These are phyloP conservation scores for Ryuthela nishihirai DNA, from an alignment of 2,888 invertebrate genomes.

Conservation along the genomic window DNA sequence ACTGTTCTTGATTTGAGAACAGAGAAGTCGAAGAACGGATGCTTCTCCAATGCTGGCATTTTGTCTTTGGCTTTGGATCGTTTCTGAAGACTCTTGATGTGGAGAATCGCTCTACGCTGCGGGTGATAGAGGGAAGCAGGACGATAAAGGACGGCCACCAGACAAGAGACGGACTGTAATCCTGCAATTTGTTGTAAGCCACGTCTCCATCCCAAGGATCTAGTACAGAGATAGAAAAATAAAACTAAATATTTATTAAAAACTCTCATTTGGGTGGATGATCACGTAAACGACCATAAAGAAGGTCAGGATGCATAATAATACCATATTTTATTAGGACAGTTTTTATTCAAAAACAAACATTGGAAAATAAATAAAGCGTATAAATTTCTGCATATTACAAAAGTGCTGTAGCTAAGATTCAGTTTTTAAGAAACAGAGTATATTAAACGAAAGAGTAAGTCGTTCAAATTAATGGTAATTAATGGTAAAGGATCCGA, in stretches of 20 bases:
- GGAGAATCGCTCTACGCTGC: conserved; percentile 37
- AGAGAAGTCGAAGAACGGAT: conserved; percentile 80
- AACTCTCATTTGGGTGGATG: too few species aligned
- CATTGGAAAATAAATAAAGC: too few species aligned
- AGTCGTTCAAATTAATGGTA: too few species aligned
- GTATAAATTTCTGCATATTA: too few species aligned
- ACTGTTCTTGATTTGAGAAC: conserved; percentile 79
- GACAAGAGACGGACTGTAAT: conserved; percentile 10
- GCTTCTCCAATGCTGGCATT: conserved; percentile 49
- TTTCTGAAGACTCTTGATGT: conserved; percentile 36
- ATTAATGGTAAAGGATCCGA: too few species aligned
- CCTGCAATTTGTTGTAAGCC: conserved; percentile 31
- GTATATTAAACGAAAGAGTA: too few species aligned
- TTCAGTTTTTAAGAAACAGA: too few species aligned
- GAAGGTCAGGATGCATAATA: too few species aligned
- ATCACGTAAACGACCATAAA: too few species aligned
- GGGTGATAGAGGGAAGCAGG: conserved; percentile 38
- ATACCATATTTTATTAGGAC: too few species aligned
- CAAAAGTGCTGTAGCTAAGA: too few species aligned
- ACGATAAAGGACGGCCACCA: conserved; percentile 24
- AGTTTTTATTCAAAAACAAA: too few species aligned
- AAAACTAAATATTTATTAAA: not conserved
- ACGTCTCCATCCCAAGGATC: conserved; percentile 24
- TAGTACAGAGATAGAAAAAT: not conserved
- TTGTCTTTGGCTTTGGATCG: conserved; percentile 26